Evolutionary conservation across 2,888 invertebrate species (phyloP).

Genomic region (Heliconius ismenius): DNA sequence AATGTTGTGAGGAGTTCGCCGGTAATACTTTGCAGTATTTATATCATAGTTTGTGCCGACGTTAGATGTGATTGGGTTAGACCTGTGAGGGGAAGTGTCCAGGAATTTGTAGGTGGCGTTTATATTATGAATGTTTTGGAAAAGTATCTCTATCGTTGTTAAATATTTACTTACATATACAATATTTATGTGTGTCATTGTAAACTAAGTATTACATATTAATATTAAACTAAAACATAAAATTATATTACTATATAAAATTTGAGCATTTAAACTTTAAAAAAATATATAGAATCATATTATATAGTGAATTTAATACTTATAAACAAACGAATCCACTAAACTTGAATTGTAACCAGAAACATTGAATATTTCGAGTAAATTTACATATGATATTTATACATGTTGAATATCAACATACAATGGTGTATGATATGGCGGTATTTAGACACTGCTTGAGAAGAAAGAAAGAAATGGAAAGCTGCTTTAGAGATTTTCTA

Average conservation of each 20-base stretch:
- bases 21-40: slow-evolving; percentile 59
- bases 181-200: slow-evolving; percentile 64
- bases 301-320: slow-evolving; percentile 25
- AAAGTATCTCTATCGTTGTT: slow-evolving; percentile 73
- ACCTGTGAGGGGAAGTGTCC: slow-evolving; percentile 52
- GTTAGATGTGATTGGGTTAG: slow-evolving; percentile 55
- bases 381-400: slow-evolving; percentile 43
- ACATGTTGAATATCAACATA: slow-evolving; percentile 33
- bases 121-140: slow-evolving; percentile 57
- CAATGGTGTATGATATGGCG: slow-evolving; percentile 28
- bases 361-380: slow-evolving; percentile 40
- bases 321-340: slow-evolving; percentile 25
- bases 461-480: slow-evolving; percentile 23
- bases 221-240: slow-evolving; percentile 31
- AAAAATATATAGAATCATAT: slow-evolving; percentile 29
- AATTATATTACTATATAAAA: slow-evolving; percentile 31
- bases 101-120: slow-evolving; percentile 54
- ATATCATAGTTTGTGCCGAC: slow-evolving; percentile 53
- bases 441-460: slow-evolving; percentile 27
- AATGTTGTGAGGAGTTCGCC: slow-evolving; percentile 65
- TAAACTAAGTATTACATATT: slow-evolving; percentile 50
- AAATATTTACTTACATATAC: slow-evolving; percentile 67
- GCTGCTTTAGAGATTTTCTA: slow-evolving; percentile 34
- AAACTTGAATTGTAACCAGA: slow-evolving; percentile 26
- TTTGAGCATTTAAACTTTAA: slow-evolving; percentile 33